These are phyloP conservation scores for Athalia cordata DNA, from an alignment of 2,888 invertebrate genomes.

Conservation along the genomic window DNA sequence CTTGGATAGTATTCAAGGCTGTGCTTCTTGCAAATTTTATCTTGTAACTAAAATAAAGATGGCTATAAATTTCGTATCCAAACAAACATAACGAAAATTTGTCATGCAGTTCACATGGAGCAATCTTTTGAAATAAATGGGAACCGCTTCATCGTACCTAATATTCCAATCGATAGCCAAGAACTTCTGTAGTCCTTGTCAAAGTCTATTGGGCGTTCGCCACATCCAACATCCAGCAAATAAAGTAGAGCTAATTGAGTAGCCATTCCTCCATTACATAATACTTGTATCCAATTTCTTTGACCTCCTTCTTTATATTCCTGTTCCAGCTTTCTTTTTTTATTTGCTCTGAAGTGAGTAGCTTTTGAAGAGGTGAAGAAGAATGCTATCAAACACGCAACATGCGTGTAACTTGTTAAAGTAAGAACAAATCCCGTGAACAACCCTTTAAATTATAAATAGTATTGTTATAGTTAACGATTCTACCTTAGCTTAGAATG, in stretches of 20 bases:
- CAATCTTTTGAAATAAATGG: too few relatives aligned
- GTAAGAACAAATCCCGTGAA: slow-evolving; percentile 86
- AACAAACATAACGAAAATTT: neutral
- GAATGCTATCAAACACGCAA: slow-evolving; percentile 83
- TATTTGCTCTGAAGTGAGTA: slow-evolving; percentile 83
- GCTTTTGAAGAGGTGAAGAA: slow-evolving; percentile 88
- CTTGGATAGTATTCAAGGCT: slow-evolving; percentile 2
- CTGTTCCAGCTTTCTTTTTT: slow-evolving; percentile 82
- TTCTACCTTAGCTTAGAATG: neutral
- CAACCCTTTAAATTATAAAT: slow-evolving; percentile 74
- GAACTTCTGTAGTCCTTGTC: slow-evolving; percentile 84
- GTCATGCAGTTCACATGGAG: neutral
- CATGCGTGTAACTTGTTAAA: slow-evolving; percentile 85
- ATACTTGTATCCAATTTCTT: slow-evolving; percentile 91
- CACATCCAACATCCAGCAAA: slow-evolving; percentile 86
- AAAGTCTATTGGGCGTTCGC: slow-evolving; percentile 88
- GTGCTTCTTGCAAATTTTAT: slow-evolving; percentile 1
- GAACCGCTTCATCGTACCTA: slow-evolving; percentile 75
- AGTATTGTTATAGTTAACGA: neutral
- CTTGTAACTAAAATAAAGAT: neutral
- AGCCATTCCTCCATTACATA: slow-evolving; percentile 94
- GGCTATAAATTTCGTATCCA: neutral
- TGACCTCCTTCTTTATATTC: slow-evolving; percentile 91
- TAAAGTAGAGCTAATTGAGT: slow-evolving; percentile 86
- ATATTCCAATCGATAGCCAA: slow-evolving; percentile 87